These are phyloP conservation scores for Zonitis immaculata DNA, from an alignment of 2,888 invertebrate species.

Conservation along the genomic window DNA sequence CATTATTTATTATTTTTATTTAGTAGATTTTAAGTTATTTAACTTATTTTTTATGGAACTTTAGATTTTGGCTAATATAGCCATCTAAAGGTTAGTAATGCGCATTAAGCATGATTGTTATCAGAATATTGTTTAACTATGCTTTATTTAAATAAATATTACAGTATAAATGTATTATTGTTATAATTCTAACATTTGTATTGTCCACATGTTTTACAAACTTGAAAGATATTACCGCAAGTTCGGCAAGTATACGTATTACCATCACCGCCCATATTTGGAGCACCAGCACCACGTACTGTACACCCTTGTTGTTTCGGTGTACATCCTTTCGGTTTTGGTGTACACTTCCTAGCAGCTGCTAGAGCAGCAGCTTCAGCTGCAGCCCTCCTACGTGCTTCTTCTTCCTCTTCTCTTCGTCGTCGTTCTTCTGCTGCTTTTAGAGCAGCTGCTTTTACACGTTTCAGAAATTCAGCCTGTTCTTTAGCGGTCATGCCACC, in stretches of 20 bases:
- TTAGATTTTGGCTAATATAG: constrained; percentile 1
- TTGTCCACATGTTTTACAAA: background rate
- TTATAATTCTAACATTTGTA: background rate
- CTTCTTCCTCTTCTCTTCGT: no score
- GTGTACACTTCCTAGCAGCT: background rate
- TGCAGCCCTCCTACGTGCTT: background rate
- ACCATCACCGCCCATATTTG: background rate
- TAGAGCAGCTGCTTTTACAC: no score
- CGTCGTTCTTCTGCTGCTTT: no score
- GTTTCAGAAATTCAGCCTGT: no score
- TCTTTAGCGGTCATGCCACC: no score
- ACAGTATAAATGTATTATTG: background rate
- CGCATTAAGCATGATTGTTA: constrained; percentile 1
- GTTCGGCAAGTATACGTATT: background rate
- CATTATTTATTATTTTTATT: constrained; percentile 5
- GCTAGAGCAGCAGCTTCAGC: background rate
- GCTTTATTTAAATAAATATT: constrained; percentile 2
- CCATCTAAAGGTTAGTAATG: constrained; percentile 5
- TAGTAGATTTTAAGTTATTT: constrained; percentile 7
- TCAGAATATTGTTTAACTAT: background rate
- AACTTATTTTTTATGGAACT: constrained; percentile 19
- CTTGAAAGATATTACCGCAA: background rate
- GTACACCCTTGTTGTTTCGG: background rate
- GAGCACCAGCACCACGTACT: no score
- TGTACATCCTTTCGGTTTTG: background rate